Percentiles rank a stretch among this genome's conserved stretches.
Conservation (phyloP, 2,888 invertebrate species). For the Melieria crassipennis region DNA sequence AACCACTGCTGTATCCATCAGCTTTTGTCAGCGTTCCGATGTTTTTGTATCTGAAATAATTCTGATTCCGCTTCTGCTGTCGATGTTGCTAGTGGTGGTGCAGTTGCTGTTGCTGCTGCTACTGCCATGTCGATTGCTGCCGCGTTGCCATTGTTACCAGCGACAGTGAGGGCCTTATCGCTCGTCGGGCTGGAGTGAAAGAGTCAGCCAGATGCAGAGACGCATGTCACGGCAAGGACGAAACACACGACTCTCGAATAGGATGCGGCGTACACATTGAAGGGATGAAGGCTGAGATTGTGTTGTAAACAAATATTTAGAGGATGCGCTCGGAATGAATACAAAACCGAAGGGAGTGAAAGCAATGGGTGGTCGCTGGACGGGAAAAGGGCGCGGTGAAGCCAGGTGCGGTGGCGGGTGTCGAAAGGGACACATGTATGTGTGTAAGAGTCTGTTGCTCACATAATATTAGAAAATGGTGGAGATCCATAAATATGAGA, state of each 20-base stretch:
- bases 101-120: constrained; percentile 29
- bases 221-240: constrained; percentile 24
- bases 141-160: constrained; percentile 41
- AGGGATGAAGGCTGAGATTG: constrained; percentile 45
- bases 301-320: constrained; percentile 56
- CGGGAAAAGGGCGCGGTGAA: constrained; percentile 16
- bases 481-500: constrained; percentile 54
- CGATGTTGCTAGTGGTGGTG: constrained; percentile 29
- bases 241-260: constrained; percentile 37
- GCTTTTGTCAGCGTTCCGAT: constrained; percentile 58
- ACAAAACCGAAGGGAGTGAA: constrained; percentile 36
- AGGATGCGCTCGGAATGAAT: constrained; percentile 34
- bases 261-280: constrained; percentile 21
- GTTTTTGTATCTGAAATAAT: constrained; percentile 61
- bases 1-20: constrained; percentile 65
- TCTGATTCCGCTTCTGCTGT: constrained; percentile 51
- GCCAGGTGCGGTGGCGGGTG: background rate
- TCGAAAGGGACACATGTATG: background rate
- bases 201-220: constrained; percentile 35
- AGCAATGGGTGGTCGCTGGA: constrained; percentile 5
- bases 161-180: constrained; percentile 50
- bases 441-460: constrained; percentile 21
- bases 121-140: constrained; percentile 14
- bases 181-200: constrained; percentile 46
- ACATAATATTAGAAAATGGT: constrained; percentile 53